phyloP scores from a whole-genome alignment of 2,888 invertebrate species.

The Philereme vetulata region DNA sequence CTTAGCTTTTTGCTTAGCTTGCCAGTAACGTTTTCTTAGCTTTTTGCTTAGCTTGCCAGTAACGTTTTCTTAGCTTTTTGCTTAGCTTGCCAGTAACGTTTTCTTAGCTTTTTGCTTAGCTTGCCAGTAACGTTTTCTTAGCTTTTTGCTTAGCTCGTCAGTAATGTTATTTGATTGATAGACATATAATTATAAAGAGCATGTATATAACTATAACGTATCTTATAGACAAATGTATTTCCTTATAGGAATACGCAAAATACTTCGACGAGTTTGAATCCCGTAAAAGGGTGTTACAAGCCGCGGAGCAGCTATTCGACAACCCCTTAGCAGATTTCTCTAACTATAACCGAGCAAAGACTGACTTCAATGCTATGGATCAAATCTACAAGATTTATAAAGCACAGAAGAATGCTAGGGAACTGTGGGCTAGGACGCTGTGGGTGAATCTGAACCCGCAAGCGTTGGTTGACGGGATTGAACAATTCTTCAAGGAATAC shows the following conservation, averaged over 20 bases:
- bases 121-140: too few relatives aligned
- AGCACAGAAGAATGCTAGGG: constrained; percentile 89
- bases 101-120: too few relatives aligned
- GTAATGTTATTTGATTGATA: too few relatives aligned
- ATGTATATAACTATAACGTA: too few relatives aligned
- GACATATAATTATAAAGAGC: too few relatives aligned
- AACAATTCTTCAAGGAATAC: constrained; percentile 91
- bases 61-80: too few relatives aligned
- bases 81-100: too few relatives aligned
- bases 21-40: too few relatives aligned
- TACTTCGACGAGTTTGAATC: constrained; percentile 87
- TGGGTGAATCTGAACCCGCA: constrained; percentile 95
- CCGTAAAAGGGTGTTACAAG: constrained; percentile 81
- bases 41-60: too few relatives aligned
- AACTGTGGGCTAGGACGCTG: constrained; percentile 92
- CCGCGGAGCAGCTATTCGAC: constrained; percentile 93
- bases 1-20: too few relatives aligned
- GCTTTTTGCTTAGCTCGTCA: too few relatives aligned
- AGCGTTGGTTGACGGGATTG: constrained; percentile 93
- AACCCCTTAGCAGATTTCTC: constrained; percentile 93
- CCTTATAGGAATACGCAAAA: constrained; percentile 82
- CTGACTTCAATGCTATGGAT: constrained; percentile 87
- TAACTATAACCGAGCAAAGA: constrained; percentile 86
- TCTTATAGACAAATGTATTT: neutral
- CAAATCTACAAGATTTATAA: constrained; percentile 90